These are phyloP conservation scores for Atherix ibis DNA, from an alignment of 2,888 invertebrate species.

Conservation along the genomic window DNA sequence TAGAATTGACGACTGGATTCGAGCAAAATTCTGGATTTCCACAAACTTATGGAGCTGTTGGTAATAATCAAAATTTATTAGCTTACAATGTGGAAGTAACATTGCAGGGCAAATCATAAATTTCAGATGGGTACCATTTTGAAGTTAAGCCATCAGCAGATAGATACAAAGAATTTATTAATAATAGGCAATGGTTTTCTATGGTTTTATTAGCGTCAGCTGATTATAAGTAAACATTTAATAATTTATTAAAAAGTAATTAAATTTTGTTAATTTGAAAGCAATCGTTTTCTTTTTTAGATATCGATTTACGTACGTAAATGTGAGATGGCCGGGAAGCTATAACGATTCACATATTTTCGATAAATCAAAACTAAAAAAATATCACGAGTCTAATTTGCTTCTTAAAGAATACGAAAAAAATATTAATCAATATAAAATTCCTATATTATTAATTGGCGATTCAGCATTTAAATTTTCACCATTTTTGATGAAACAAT, in stretches of 20 bases:
- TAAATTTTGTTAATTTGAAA: not conserved
- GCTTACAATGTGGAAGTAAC: too few relatives aligned
- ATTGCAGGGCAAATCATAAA: too few relatives aligned
- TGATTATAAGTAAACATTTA: slow-evolving; percentile 4
- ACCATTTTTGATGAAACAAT: not conserved
- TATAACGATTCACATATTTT: slow-evolving; percentile 2
- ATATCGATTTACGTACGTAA: slow-evolving; percentile 4
- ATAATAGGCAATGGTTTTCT: slow-evolving; percentile 3
- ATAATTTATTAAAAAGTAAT: too few relatives aligned
- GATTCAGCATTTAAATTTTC: slow-evolving; percentile 1
- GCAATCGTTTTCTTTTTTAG: not conserved
- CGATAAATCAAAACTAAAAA: slow-evolving; percentile 1
- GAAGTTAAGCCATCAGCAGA: slow-evolving; percentile 2
- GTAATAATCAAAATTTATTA: not conserved
- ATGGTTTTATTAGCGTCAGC: slow-evolving; percentile 4
- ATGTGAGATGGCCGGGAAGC: slow-evolving; percentile 3
- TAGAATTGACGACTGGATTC: not conserved
- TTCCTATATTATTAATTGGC: not conserved
- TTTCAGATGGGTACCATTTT: slow-evolving; percentile 5
- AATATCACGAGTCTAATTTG: not conserved
- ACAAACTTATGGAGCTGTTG: not conserved
- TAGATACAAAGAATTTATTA: slow-evolving; percentile 2
- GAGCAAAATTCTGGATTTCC: not conserved
- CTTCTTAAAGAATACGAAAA: not conserved
- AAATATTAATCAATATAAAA: not conserved